Conservation (phyloP, 2,113 vertebrate species). For the Oreochromis aureus region DNA sequence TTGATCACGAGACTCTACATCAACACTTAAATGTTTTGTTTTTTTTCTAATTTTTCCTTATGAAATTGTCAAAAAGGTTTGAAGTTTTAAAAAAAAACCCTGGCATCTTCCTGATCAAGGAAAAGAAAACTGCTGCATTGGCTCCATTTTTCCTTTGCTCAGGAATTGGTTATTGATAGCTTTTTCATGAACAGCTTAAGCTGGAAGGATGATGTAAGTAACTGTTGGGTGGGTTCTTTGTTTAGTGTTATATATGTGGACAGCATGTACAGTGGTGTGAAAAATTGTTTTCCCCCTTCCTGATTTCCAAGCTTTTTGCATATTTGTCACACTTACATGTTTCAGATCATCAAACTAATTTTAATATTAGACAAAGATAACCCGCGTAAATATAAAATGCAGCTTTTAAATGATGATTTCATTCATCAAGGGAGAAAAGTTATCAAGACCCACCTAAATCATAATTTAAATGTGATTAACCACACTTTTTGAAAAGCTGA, state of each 20-base stretch:
- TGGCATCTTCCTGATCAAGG: neutral
- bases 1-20: neutral
- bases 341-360: neutral
- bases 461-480: neutral
- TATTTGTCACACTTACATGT: neutral
- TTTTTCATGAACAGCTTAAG: neutral
- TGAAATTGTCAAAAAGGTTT: neutral
- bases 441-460: neutral
- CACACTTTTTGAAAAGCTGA: neutral
- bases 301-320: neutral
- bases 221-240: neutral
- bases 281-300: neutral
- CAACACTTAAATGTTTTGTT: neutral
- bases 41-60: neutral
- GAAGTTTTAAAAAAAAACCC: neutral
- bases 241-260: neutral
- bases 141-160: neutral
- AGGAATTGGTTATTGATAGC: neutral
- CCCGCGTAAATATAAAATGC: neutral
- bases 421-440: neutral
- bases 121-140: neutral
- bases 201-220: neutral
- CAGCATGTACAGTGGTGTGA: neutral
- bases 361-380: neutral
- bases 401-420: neutral